phyloP scores from a whole-genome alignment of 2,888 invertebrate species.

The Lasioglossum marginatum region DNA sequence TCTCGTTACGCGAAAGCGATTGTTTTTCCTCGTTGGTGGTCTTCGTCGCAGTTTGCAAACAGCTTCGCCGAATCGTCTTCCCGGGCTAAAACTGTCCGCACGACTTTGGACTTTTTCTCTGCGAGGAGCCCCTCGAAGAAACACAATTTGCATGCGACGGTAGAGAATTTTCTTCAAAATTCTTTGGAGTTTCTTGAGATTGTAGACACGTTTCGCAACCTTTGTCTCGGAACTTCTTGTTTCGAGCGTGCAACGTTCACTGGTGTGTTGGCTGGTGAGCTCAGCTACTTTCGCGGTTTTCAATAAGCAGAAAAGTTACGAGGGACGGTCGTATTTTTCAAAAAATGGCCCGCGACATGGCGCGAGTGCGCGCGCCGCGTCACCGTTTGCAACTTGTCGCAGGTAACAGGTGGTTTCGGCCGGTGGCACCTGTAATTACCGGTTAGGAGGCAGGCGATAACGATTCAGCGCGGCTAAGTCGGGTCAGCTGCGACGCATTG shows the following conservation, averaged over 20 bases:
- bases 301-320: background rate
- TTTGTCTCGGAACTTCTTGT: background rate
- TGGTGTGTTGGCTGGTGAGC: background rate
- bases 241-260: background rate
- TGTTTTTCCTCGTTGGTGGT: constrained; percentile 8
- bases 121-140: background rate
- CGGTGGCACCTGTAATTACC: constrained; percentile 74
- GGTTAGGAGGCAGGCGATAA: constrained; percentile 70
- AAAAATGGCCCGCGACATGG: background rate
- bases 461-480: constrained; percentile 62
- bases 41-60: background rate
- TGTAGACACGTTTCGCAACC: background rate
- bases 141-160: background rate
- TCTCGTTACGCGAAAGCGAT: constrained; percentile 17
- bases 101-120: background rate
- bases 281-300: background rate
- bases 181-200: background rate
- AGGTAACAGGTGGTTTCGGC: constrained; percentile 75
- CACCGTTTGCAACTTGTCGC: constrained; percentile 60
- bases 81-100: background rate
- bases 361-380: background rate
- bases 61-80: background rate
- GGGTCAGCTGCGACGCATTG: constrained; percentile 64
- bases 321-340: background rate
- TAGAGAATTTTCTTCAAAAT: background rate